phyloP scores from a whole-genome alignment of 2,113 vertebrate genomes.

The Colossoma macropomum region DNA sequence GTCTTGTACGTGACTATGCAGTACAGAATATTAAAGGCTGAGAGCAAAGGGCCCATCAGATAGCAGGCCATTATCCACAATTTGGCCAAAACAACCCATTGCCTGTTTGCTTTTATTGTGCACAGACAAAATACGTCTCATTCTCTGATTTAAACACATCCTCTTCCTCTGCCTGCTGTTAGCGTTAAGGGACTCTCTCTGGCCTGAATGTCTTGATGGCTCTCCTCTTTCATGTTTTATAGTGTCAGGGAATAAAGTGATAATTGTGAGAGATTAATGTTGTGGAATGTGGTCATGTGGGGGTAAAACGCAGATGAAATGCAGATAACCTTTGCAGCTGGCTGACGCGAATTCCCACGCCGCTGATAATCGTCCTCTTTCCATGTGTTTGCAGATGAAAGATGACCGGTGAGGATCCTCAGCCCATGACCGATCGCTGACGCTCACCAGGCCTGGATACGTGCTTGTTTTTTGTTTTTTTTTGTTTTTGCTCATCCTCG shows the following conservation, averaged over 20 bases:
- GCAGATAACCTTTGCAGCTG: not conserved
- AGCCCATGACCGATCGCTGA: constrained; percentile 69
- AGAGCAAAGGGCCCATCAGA: constrained; percentile 39
- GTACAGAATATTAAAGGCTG: constrained; percentile 11
- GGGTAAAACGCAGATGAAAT: not conserved
- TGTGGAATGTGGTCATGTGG: not conserved
- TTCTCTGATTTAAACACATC: constrained; percentile 23
- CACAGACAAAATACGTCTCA: constrained; percentile 39
- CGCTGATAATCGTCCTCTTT: not conserved
- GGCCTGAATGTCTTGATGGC: not conserved
- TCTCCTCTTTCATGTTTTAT: not conserved
- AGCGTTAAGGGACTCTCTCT: not conserved
- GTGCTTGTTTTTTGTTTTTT: constrained; percentile 18
- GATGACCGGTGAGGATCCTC: constrained; percentile 67
- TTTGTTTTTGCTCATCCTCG: not conserved
- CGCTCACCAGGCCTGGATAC: constrained; percentile 51
- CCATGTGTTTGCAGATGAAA: constrained; percentile 66
- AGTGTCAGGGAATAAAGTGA: not conserved
- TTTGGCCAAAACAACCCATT: constrained; percentile 27
- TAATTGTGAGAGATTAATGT: constrained; percentile 18
- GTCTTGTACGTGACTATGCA: constrained; percentile 1
- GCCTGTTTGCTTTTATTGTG: constrained; percentile 42
- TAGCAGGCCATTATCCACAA: constrained; percentile 33
- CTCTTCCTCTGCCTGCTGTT: not conserved
- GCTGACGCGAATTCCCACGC: constrained; percentile 17